Evolutionary conservation across 2,888 invertebrate species (phyloP), one percentile per base, ranked within the genome.

Genomic region (Euplagia quadripunctaria): DNA sequence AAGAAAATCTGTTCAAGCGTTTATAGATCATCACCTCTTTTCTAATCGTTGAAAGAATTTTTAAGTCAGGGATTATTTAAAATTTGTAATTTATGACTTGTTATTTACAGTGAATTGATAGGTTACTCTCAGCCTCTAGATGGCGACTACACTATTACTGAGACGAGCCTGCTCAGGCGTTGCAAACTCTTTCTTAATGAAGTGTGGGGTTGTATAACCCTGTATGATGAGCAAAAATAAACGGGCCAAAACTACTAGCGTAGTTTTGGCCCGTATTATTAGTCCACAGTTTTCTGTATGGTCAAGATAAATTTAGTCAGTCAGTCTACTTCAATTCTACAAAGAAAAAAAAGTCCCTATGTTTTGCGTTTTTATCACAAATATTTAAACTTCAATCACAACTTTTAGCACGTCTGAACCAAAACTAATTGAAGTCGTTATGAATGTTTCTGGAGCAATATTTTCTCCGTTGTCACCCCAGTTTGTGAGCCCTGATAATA

Each of bases 391-490:
- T 64, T 52, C 46, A 14, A 46, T 64, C 31, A 68, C 64, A 70
- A 67, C 63, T 73, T 66, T 63, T 63, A 49, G 67, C 58, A 17
- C 5, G 12, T n/a, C 58, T 69, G 65, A 75, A 66, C 68, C 49
- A 63, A 70, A 83, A 82, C 75, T 75, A 81, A 83, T 79, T 72
- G 71, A 76, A 80, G 76, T 77, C 76, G 70, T 76, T 76, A 82
- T 72, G 69, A 80, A 80, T 82, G 81, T 83, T 82, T 82, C 74
- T 64, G 64, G 66, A 66, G 75, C 68, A 71, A 80, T 82, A 82
- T 80, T 84, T 85, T 80, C 70, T 75, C 72, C 76, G 78, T 84
- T 82, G 82, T 83, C 83, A 81, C 78, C 80, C 81, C 69, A 76
- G 64, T 80, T 83, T 85, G 69, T 81, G 74, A 78, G 77, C 70